Conservation (phyloP, 2,113 vertebrate genomes). For the Poeciliopsis turrubarensis region DNA sequence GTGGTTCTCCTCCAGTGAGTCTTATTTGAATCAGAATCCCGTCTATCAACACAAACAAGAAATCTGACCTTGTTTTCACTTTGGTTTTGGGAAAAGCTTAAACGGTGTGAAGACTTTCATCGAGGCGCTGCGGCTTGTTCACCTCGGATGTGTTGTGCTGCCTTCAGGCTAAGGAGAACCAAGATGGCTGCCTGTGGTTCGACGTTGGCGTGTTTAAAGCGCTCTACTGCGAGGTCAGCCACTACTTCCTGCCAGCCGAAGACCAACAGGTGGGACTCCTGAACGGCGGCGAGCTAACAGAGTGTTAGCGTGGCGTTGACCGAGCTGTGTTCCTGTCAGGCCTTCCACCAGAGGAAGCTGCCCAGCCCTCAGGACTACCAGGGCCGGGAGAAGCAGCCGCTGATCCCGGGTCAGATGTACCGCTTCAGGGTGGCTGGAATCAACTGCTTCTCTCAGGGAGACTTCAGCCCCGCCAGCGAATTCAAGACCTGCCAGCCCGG, state of each 20-base stretch:
- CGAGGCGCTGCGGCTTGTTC: too few relatives aligned
- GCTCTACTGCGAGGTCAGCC: slow-evolving; percentile 88
- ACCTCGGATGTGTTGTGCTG: neutral
- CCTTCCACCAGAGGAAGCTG: slow-evolving; percentile 77
- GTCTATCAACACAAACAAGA: too few relatives aligned
- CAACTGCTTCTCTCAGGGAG: slow-evolving; percentile 89
- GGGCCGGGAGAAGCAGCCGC: slow-evolving; percentile 85
- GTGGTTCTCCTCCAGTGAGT: too few relatives aligned
- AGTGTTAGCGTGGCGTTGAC: neutral
- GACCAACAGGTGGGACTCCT: slow-evolving; percentile 55
- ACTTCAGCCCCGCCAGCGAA: slow-evolving; percentile 92
- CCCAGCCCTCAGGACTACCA: slow-evolving; percentile 84
- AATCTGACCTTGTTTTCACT: too few relatives aligned
- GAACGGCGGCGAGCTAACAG: slow-evolving; percentile 62
- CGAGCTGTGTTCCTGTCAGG: neutral
- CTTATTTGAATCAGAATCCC: too few relatives aligned
- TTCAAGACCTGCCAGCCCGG: slow-evolving; percentile 97
- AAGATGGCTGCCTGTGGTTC: slow-evolving; percentile 80
- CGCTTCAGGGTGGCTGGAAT: slow-evolving; percentile 93
- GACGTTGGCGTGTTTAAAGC: slow-evolving; percentile 94
- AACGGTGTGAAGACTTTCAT: too few relatives aligned
- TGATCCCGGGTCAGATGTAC: slow-evolving; percentile 89
- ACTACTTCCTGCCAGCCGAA: slow-evolving; percentile 88
- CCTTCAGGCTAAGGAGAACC: slow-evolving; percentile 19
- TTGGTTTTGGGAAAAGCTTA: too few relatives aligned